Evolutionary conservation across 2,797 vertebrate genomes (phyloP).

Genomic region (Lepilemur ruficaudatus): DNA sequence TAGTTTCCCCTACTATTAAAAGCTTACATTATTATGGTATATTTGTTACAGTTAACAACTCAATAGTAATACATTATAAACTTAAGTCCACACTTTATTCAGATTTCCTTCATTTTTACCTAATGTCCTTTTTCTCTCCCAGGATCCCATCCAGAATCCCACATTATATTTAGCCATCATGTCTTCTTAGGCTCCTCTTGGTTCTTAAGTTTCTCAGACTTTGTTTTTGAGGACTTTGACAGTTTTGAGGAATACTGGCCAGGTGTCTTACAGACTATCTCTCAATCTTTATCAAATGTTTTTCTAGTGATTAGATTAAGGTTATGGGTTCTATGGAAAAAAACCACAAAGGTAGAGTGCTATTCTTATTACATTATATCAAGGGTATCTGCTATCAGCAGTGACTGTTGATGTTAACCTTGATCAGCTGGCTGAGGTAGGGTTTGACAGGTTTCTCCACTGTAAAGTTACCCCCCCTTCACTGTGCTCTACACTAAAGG

Average conservation of each 20-base stretch:
- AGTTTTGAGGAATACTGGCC: conserved; percentile 1
- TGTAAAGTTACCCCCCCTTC: not conserved
- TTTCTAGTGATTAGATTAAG: not conserved
- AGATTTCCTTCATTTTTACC: not conserved
- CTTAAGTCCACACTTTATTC: not conserved
- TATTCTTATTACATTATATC: not conserved
- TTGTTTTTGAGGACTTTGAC: not conserved
- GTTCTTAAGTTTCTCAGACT: not conserved
- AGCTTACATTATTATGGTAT: not conserved
- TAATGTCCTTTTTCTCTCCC: not conserved
- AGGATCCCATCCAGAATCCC: not conserved
- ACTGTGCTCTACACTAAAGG: not conserved
- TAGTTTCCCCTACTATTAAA: not conserved
- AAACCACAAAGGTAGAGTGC: not conserved
- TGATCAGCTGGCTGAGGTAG: not conserved
- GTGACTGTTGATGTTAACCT: not conserved
- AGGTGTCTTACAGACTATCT: not conserved
- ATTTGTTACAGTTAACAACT: conserved; percentile 6
- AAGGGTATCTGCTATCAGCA: not conserved
- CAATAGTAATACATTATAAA: conserved; percentile 9
- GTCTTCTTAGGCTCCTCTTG: not conserved
- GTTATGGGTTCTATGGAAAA: not conserved
- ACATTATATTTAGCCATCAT: not conserved
- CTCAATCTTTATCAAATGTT: not conserved
- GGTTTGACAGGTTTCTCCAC: not conserved